Evolutionary conservation across 2,113 vertebrate species (phyloP), one percentile per base, ranked within the genome.

Genomic region (Macquaria ambigua): DNA sequence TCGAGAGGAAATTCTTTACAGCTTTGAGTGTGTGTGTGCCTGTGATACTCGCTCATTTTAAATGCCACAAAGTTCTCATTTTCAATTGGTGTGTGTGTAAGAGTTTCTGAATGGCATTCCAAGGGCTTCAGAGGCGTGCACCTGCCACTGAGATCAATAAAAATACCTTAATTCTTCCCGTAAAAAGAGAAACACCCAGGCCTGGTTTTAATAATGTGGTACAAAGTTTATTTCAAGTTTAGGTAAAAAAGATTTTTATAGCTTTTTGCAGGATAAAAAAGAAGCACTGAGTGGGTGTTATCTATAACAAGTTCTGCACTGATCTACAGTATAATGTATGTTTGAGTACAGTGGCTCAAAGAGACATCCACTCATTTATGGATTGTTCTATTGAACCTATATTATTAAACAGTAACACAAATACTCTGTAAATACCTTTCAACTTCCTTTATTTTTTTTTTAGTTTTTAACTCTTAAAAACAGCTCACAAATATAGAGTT

Each of bases 61-160:
- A 97, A 97, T 82, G 96, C 97, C 92, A 97, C 96, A 2, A 96
- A 94, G 43, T 84, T 95, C 81, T 97, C 96, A 3, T 89, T 97
- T 73, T 97, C 93, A 61, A 68, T 71, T 70, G 7, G 52, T 98
- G 18, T 34, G 25, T 28, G 53, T 50, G 87, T 37, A 37, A 31
- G 53, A 71, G 70, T 78, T 20, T 79, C 41, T 82, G 50, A 81
- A 72, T 62, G 80, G 56, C 61, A 73, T 85, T 86, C 85, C 79
- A 62, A 10, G 59, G 50, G 39, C 71, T 71, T 61, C 61, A n/a
- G 43, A 76, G 77, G 31, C 25, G 43, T 31, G 71, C 81, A 87
- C 84, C 88, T 86, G 90, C 84, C 82, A 67, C 80, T 0, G 15
- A 86, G 43, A 88, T 91, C 89, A 86, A 82, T 81, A 39, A 74